Percentiles rank a stretch among this genome's conserved stretches.
Conservation (phyloP, 2,797 vertebrate species). For the Neosilurus hyrtlii region DNA sequence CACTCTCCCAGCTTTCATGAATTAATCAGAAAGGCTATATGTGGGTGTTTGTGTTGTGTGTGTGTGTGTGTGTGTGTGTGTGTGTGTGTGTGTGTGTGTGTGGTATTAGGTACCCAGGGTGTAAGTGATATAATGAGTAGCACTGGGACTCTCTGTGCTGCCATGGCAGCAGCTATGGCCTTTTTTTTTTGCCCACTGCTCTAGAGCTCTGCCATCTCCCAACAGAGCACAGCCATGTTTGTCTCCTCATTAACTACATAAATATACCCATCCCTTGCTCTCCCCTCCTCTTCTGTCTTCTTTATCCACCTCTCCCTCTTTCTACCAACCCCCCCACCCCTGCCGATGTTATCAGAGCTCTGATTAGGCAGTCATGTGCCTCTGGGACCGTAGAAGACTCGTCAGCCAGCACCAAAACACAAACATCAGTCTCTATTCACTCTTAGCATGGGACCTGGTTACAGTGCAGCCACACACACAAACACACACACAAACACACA, state of each 20-base stretch:
- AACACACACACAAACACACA: conserved; percentile 42
- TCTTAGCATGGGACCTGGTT: conserved; percentile 52
- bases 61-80: conserved; percentile 7
- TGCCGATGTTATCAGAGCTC: conserved; percentile 71
- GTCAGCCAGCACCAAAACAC: conserved; percentile 59
- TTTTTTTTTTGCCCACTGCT: conserved; percentile 63
- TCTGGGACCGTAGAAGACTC: conserved; percentile 64
- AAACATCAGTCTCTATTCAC: conserved; percentile 71
- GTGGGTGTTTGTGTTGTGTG: conserved; percentile 4
- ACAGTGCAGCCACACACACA: conserved; percentile 8
- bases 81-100: conserved; percentile 61
- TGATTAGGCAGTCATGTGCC: conserved; percentile 73
- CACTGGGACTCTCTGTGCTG: conserved; percentile 63
- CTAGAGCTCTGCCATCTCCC: conserved; percentile 55
- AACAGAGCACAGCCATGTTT: conserved; percentile 68
- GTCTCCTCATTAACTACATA: conserved; percentile 75
- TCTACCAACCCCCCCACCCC: background rate
- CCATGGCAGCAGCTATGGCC: conserved; percentile 64
- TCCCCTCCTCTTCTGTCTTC: conserved; percentile 51
- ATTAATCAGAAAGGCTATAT: conserved; percentile 85
- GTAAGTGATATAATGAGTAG: conserved; percentile 89
- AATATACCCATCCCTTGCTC: conserved; percentile 70
- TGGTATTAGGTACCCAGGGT: conserved; percentile 82
- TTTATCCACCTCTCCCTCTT: conserved; percentile 13
- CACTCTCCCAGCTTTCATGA: conserved; percentile 86